Conservation (phyloP, 2,113 vertebrate genomes). For the Pipa parva region DNA sequence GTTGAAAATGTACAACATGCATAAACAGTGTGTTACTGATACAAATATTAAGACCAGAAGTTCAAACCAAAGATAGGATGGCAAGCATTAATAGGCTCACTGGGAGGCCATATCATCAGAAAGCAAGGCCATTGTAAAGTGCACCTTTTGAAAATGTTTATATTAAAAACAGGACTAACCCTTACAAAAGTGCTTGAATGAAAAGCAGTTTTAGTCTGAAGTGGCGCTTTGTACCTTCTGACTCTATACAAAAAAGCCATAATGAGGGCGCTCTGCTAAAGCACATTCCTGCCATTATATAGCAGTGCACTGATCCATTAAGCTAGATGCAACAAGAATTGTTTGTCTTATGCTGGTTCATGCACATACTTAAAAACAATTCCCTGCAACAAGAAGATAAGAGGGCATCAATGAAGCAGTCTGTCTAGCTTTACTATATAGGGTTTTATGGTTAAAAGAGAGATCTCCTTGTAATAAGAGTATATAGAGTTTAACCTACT, state of each 20-base stretch:
- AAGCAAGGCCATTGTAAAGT: background rate
- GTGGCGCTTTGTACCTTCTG: constrained; percentile 36
- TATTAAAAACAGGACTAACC: constrained; percentile 39
- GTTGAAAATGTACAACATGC: no score
- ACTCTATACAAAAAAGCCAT: constrained; percentile 44
- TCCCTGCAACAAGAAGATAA: background rate
- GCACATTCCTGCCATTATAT: constrained; percentile 49
- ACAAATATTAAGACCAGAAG: no score
- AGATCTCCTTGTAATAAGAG: no score
- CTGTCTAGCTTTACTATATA: no score
- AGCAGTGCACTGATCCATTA: constrained; percentile 44
- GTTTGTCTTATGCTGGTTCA: constrained; percentile 45
- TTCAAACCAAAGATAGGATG: no score
- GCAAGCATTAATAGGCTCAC: background rate
- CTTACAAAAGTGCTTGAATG: constrained; percentile 44
- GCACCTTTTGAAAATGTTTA: background rate
- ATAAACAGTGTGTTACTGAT: no score
- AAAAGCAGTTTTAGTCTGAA: constrained; percentile 38
- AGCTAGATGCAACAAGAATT: constrained; percentile 33
- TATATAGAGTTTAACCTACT: no score
- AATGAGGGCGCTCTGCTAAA: constrained; percentile 26
- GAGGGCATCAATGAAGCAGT: background rate
- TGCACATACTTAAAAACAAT: constrained; percentile 10
- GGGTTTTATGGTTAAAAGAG: no score
- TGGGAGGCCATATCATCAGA: background rate